These are phyloP conservation scores for Diarsia rubi DNA, from an alignment of 2,888 invertebrate genomes.

Conservation along the genomic window DNA sequence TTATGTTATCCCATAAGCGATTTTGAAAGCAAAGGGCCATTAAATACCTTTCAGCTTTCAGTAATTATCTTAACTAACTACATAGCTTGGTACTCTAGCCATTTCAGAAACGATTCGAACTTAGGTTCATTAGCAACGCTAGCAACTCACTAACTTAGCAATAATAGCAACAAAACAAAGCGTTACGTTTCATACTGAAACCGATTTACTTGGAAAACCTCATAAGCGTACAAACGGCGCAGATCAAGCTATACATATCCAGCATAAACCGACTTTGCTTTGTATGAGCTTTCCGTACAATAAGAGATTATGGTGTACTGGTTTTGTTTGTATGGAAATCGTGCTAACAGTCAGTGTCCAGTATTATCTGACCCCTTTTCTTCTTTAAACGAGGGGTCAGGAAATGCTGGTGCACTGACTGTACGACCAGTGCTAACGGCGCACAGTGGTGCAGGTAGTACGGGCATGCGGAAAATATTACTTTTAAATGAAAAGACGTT, in stretches of 20 bases:
- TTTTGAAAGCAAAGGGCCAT: not conserved
- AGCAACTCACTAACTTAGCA: conserved; percentile 1
- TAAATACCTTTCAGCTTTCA: not conserved
- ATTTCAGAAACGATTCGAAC: conserved; percentile 10
- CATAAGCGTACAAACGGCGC: conserved; percentile 34
- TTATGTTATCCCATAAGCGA: not conserved
- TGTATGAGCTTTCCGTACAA: too few relatives aligned
- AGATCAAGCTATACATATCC: too few relatives aligned
- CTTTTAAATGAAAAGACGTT: too few relatives aligned
- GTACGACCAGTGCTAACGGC: conserved; percentile 40
- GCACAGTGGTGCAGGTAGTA: too few relatives aligned
- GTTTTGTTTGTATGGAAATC: too few relatives aligned
- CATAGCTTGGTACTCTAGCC: not conserved
- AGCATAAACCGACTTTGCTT: too few relatives aligned
- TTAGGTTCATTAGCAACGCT: conserved; percentile 17
- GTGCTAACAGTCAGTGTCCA: too few relatives aligned
- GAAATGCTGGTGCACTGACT: too few relatives aligned
- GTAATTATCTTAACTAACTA: not conserved
- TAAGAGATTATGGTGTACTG: too few relatives aligned
- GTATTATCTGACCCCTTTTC: too few relatives aligned
- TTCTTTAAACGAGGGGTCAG: too few relatives aligned
- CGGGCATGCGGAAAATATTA: too few relatives aligned
- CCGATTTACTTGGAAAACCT: conserved; percentile 56
- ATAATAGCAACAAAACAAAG: conserved; percentile 20
- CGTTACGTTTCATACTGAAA: conserved; percentile 32